Evolutionary conservation across 1,140 invertebrate genomes (phyloP), one percentile per base, ranked within the genome.

Genomic region (Musca vetustissima): DNA sequence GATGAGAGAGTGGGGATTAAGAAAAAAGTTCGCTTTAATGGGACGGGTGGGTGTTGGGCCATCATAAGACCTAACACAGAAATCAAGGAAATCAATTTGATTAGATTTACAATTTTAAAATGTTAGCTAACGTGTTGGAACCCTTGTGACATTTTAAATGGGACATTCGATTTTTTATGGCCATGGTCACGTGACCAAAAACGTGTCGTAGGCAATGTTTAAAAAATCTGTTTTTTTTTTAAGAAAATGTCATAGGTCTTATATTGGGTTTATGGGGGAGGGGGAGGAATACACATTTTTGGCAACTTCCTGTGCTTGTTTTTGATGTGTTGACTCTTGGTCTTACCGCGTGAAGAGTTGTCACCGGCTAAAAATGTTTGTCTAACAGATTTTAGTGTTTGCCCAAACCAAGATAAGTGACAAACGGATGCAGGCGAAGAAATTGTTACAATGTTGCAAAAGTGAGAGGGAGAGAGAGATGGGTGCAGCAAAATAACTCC

Each of bases 101-200:
- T 70, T 70, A 67, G 69, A 70, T 70, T 70, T 70, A 50, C 36
- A 67, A 67, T 70, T 70, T 43, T 70, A 70, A 70, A 70, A 32
- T 9, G 28, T 9, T 32, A n/a, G 28, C 28, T 9, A 32, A 43
- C 7, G 36, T 11, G 11, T 43, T 43, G 11, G 36, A 43, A 13
- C 36, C 36, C 36, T 43, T 43, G 36, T 43, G 36, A 43, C 36
- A 13, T 13, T 43, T 43, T 43, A 2, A 28, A 28, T 8, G 52
- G 28, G n/a, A 24, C 22, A 17, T 8, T 7, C 13, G 36, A 43
- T 53, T 57, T 69, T 57, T 57, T 28, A 47, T 48, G 24, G n/a
- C 28, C 15, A 36, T 43, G 43, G 64, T 52, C 69, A 70, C 69
- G 69, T 70, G 69, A 17, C 66, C 13, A 2, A 15, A 61, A 61